Evolutionary conservation across 2,888 invertebrate species (phyloP).

Genomic region (Mythimna lalbum): DNA sequence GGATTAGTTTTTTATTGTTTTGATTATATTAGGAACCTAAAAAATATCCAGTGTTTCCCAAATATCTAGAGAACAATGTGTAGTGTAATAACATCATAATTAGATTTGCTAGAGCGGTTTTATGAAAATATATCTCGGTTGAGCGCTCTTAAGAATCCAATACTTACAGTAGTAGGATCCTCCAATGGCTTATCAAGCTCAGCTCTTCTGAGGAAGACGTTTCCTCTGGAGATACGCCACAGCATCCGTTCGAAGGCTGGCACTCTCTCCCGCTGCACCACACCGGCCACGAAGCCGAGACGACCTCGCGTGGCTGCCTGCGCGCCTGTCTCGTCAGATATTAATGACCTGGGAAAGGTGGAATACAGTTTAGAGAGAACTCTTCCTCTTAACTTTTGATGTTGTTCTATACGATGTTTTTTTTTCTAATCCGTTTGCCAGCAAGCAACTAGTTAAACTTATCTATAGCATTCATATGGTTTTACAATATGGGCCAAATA

Average conservation of each 20-base stretch:
- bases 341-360: conserved; percentile 78
- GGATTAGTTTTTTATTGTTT: too few species aligned
- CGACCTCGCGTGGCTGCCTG: conserved; percentile 87
- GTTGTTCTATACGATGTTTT: too few species aligned
- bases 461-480: not conserved
- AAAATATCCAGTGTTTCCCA: too few species aligned
- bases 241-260: conserved; percentile 98
- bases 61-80: too few species aligned
- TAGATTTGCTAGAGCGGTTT: too few species aligned
- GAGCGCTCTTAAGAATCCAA: not conserved
- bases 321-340: conserved; percentile 85
- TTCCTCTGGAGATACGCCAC: conserved; percentile 98
- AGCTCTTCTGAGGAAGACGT: conserved; percentile 96
- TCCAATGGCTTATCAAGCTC: conserved; percentile 96
- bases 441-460: not conserved
- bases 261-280: conserved; percentile 96
- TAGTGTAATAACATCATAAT: too few species aligned
- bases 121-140: not conserved
- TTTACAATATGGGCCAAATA: not conserved
- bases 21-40: too few species aligned
- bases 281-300: conserved; percentile 97
- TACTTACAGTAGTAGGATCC: conserved; percentile 95
- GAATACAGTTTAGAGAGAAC: not conserved
- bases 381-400: not conserved
- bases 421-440: too few species aligned